Conservation (phyloP, 2,888 invertebrate species). For the Tetragnatha montana region DNA sequence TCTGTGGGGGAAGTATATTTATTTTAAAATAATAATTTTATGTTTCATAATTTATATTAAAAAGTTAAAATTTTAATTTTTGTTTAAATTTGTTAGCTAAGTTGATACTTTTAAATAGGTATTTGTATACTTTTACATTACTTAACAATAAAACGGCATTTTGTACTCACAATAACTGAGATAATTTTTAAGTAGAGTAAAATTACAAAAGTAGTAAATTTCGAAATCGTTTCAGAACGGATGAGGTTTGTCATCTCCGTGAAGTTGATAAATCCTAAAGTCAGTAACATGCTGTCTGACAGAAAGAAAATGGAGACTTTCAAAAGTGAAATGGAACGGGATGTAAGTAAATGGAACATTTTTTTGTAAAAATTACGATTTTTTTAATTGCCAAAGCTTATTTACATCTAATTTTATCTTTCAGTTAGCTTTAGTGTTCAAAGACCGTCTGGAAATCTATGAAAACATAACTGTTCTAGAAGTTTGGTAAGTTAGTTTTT, state of each 20-base stretch:
- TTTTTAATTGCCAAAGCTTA: neutral
- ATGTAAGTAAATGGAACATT: conserved; percentile 24
- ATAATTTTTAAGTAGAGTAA: neutral
- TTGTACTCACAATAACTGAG: too few species aligned
- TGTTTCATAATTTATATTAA: too few species aligned
- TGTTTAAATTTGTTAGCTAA: too few species aligned
- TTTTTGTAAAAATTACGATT: neutral
- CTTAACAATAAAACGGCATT: too few species aligned
- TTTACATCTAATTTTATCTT: neutral
- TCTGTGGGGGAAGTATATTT: too few species aligned
- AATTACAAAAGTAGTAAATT: neutral
- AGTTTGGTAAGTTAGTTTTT: conserved; percentile 48
- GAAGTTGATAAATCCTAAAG: conserved; percentile 63
- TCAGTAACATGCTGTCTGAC: conserved; percentile 46
- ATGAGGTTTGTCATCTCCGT: conserved; percentile 55
- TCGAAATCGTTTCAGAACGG: conserved; percentile 33
- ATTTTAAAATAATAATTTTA: too few species aligned
- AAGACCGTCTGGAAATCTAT: conserved; percentile 54
- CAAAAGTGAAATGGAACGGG: conserved; percentile 66
- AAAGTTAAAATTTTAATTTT: too few species aligned
- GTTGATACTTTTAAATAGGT: too few species aligned
- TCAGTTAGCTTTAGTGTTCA: conserved; percentile 57
- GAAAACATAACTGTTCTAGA: conserved; percentile 67
- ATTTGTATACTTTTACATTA: too few species aligned
- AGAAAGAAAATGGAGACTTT: conserved; percentile 58